Evolutionary conservation across 2,113 vertebrate genomes (phyloP).

Genomic region (Euleptes europaea): DNA sequence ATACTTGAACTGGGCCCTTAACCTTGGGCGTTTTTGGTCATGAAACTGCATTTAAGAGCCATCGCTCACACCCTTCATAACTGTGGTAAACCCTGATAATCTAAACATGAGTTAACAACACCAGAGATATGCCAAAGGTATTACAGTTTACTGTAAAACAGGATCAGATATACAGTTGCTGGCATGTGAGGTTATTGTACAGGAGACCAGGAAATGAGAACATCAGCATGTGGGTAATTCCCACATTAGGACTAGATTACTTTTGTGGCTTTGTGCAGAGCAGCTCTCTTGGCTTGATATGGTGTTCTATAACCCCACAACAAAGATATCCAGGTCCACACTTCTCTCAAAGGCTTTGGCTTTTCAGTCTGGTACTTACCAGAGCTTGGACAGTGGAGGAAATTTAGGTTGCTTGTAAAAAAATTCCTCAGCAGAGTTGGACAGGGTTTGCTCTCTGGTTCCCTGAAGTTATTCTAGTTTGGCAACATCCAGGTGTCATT

Average conservation of each 20-base stretch:
- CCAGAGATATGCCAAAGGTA: no score
- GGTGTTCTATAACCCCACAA: no score
- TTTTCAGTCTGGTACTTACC: background rate
- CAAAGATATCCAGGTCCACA: background rate
- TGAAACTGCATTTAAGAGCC: no score
- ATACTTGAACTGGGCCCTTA: background rate
- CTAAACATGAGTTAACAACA: no score
- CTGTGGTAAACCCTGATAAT: no score
- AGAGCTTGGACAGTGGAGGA: background rate
- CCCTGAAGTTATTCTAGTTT: background rate
- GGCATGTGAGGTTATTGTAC: no score
- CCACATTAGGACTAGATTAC: background rate
- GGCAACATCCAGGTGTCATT: background rate
- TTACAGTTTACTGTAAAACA: no score
- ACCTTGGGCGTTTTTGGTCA: background rate
- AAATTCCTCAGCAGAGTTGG: background rate
- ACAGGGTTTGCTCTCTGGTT: background rate
- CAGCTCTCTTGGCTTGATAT: no score
- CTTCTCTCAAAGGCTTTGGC: background rate
- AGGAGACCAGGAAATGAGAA: background rate
- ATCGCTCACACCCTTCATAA: no score
- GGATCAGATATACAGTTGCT: no score
- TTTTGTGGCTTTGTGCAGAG: background rate
- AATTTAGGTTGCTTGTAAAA: background rate
- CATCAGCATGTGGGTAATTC: background rate